These are phyloP conservation scores for Chelonia mydas DNA, from an alignment of 2,797 vertebrate species.

Conservation along the genomic window DNA sequence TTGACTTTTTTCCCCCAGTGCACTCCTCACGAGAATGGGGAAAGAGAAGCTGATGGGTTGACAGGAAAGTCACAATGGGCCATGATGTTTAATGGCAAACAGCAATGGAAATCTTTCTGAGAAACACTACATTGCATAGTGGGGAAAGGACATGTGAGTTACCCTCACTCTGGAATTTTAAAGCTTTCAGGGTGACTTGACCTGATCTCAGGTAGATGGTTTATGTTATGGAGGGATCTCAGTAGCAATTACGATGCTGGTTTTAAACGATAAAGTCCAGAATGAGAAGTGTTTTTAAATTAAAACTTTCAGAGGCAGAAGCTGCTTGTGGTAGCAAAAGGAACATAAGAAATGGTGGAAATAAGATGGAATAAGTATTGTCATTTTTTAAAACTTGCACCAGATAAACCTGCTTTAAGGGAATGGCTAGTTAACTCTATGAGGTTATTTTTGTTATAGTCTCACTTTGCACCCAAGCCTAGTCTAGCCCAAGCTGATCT, in stretches of 20 bases:
- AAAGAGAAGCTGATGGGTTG: background rate
- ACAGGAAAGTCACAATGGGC: accelerated
- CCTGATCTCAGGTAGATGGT: background rate
- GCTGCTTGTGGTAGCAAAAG: background rate
- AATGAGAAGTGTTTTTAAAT: background rate
- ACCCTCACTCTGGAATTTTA: background rate
- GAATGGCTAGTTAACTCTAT: background rate
- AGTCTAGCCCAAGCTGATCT: conserved; percentile 1
- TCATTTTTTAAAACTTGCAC: background rate
- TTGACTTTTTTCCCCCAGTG: background rate
- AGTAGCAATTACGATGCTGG: background rate
- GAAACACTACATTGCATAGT: accelerated
- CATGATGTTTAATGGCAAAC: background rate
- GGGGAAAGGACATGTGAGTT: background rate
- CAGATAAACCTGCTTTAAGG: background rate
- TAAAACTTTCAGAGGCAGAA: background rate
- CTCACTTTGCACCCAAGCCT: background rate
- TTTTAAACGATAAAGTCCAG: background rate
- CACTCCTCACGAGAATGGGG: background rate
- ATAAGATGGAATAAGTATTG: background rate
- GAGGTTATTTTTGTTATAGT: background rate
- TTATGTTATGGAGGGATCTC: background rate
- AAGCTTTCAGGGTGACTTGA: background rate
- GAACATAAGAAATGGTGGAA: background rate
- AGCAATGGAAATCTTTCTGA: background rate